These are phyloP conservation scores for Muscicapa striata DNA, from an alignment of 2,797 vertebrate species.

Conservation along the genomic window DNA sequence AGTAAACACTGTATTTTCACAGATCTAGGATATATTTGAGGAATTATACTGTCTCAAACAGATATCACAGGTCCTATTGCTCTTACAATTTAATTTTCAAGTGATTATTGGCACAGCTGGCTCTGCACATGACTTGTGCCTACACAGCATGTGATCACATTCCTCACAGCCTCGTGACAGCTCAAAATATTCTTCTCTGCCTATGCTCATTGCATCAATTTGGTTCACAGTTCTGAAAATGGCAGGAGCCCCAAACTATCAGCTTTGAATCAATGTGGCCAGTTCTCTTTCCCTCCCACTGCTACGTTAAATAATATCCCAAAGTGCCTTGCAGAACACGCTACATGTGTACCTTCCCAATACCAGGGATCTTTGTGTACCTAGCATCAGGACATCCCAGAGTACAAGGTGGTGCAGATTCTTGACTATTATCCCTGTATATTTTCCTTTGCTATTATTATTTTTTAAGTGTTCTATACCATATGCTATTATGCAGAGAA, in stretches of 20 bases:
- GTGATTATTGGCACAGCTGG: not conserved
- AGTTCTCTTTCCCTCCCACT: not conserved
- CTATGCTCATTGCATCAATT: not conserved
- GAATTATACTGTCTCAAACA: not conserved
- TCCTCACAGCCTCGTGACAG: not conserved
- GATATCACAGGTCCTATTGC: not conserved
- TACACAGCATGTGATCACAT: not conserved
- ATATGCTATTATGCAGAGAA: not conserved
- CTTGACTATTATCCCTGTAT: not conserved
- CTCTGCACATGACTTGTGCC: not conserved
- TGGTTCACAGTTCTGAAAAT: not conserved
- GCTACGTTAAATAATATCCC: not conserved
- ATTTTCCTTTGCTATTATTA: not conserved
- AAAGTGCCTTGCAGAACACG: not conserved
- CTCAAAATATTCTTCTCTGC: not conserved
- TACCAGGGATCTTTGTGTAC: not conserved
- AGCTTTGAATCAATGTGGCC: not conserved
- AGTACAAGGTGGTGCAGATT: not conserved
- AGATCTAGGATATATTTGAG: not conserved
- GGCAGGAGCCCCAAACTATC: not conserved
- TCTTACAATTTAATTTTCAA: constrained; percentile 2
- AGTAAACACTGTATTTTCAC: not conserved
- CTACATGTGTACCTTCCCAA: not conserved
- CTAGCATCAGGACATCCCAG: not conserved
- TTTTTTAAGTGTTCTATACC: not conserved